Conservation (phyloP, 1,140 invertebrate species). For the Lycorma delicatula region DNA sequence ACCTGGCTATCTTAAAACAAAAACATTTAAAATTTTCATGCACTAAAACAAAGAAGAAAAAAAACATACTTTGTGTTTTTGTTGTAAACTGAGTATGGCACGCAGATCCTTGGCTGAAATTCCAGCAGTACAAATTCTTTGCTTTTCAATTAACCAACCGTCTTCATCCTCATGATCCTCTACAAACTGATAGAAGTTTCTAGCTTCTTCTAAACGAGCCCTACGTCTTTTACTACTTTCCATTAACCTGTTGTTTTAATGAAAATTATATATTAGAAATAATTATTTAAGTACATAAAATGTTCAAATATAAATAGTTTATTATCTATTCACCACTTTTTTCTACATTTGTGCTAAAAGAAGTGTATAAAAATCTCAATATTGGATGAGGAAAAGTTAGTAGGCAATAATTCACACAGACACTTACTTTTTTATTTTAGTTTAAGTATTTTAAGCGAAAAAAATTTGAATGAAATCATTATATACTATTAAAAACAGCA, state of each 20-base stretch:
- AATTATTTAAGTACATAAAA: background rate
- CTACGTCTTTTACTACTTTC: constrained; percentile 69
- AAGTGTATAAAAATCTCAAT: too few species aligned
- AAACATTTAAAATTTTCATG: background rate
- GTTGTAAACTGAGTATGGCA: constrained; percentile 79
- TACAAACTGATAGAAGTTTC: constrained; percentile 91
- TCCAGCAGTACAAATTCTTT: constrained; percentile 79
- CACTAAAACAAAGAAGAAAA: background rate
- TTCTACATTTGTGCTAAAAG: too few species aligned
- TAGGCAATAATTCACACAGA: too few species aligned
- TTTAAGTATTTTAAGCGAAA: too few species aligned
- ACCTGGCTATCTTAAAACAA: background rate
- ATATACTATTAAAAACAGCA: too few species aligned
- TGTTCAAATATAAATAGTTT: too few species aligned
- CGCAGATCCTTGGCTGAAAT: constrained; percentile 89
- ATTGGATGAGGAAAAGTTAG: too few species aligned
- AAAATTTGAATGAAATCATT: too few species aligned
- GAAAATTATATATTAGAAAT: background rate
- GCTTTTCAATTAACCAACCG: constrained; percentile 87
- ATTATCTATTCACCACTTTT: too few species aligned
- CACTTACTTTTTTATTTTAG: too few species aligned
- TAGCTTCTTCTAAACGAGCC: constrained; percentile 76
- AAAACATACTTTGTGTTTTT: constrained; percentile 77
- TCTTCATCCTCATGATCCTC: constrained; percentile 91
- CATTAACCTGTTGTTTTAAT: constrained; percentile 42